These are phyloP conservation scores for Protomyctophum bolini DNA, from an alignment of 2,113 vertebrate genomes.

Conservation along the genomic window DNA sequence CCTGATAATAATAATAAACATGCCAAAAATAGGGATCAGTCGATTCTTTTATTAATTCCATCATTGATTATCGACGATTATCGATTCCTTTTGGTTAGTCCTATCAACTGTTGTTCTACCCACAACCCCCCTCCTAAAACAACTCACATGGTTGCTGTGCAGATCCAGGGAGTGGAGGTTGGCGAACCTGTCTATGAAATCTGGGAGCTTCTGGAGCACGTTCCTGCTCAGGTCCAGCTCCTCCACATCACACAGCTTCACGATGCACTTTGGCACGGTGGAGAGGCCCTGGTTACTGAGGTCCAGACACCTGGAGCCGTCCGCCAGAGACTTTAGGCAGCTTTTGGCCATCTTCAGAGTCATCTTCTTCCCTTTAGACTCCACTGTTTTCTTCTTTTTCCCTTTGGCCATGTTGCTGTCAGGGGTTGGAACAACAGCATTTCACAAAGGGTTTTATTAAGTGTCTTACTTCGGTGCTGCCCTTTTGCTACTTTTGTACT, in stretches of 20 bases:
- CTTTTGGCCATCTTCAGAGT: slow-evolving; percentile 84
- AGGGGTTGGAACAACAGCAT: background rate
- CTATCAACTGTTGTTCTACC: too few relatives aligned
- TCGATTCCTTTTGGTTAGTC: too few relatives aligned
- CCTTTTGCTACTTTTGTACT: too few relatives aligned
- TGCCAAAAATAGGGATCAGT: too few relatives aligned
- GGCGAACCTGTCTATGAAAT: slow-evolving; percentile 81
- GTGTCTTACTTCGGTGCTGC: background rate
- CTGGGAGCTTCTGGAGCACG: slow-evolving; percentile 83
- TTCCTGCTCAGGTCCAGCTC: slow-evolving; percentile 92
- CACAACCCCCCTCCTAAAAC: too few relatives aligned
- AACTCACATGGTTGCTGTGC: slow-evolving; percentile 85
- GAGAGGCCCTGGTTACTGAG: slow-evolving; percentile 88
- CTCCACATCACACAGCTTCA: slow-evolving; percentile 82
- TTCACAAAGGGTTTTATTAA: background rate
- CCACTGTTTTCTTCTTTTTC: slow-evolving; percentile 41
- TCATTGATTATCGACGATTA: too few relatives aligned
- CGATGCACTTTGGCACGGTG: slow-evolving; percentile 84
- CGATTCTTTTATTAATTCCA: too few relatives aligned
- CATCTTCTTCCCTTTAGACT: slow-evolving; percentile 79
- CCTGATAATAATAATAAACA: too few relatives aligned
- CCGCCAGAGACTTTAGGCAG: slow-evolving; percentile 75
- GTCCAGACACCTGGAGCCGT: slow-evolving; percentile 82
- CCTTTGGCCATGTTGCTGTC: slow-evolving; percentile 56
- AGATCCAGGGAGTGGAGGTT: slow-evolving; percentile 86